Evolutionary conservation across 2,797 vertebrate species (phyloP), one percentile per base, ranked within the genome.

Genomic region (Anolis apletophallus): DNA sequence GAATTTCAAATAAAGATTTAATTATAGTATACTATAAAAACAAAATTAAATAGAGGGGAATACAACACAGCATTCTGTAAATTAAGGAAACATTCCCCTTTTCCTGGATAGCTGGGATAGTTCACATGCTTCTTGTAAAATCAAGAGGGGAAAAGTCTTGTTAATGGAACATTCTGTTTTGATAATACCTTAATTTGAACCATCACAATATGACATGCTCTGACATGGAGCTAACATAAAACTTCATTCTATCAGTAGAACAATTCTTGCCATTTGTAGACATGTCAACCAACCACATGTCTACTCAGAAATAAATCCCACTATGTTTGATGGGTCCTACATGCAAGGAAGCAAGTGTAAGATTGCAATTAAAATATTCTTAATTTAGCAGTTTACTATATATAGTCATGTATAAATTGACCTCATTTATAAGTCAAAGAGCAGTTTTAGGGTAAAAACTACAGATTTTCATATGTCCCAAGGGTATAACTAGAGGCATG

Each of bases 1-100:
- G 92, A 95, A 91, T 94, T 94, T 93, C 91, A 95, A 95, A 95
- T 94, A 95, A 94, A 94, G 89, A 93, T 90, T 92, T 95, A 96
- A 96, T 95, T 95, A 96, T 92, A 94, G 90, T 89, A 94, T 95
- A 93, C 90, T 89, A 93, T 91, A 79, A 85, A 92, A 94, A 84
- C 86, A 87, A 95, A 92, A 83, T 91, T 94, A 93, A 87, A 80
- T 69, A 72, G 11, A 86, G 13, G 36, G 92, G 89, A 93, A 59
- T 26, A 5, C 90, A 87, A 81, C 5, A n/a, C 11, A 10, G 46
- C 80, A 92, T 94, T 95, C 91, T 64, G 91, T 89, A 94, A 96
- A 94, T 84, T 90, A 94, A 92, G 73, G 52, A 87, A 95, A 90
- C 84, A 93, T 90, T 91, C 80, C 86, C 54, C 86, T 77, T 80